These are phyloP conservation scores for Cephus pulcher DNA, from an alignment of 2,888 invertebrate genomes.

Conservation along the genomic window DNA sequence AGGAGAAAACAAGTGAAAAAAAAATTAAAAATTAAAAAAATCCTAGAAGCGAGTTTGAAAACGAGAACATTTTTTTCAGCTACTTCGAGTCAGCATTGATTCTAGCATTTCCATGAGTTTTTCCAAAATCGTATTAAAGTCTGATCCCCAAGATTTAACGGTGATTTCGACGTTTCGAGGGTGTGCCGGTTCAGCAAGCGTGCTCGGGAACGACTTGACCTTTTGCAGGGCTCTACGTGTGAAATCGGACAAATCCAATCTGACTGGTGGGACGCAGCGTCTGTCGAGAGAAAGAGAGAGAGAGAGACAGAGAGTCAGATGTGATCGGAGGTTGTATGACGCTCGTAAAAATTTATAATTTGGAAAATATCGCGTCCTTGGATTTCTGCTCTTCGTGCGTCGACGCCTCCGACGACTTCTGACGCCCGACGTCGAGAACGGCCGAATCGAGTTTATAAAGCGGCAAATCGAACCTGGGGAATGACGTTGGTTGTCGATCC, in stretches of 20 bases:
- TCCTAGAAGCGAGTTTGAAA: too few species aligned
- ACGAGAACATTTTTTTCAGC: too few species aligned
- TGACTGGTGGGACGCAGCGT: slow-evolving; percentile 42
- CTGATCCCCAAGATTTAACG: too few species aligned
- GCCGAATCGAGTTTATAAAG: slow-evolving; percentile 65
- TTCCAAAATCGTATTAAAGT: too few species aligned
- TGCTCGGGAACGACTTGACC: background rate
- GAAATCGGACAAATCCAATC: slow-evolving; percentile 63
- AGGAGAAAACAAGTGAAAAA: too few species aligned
- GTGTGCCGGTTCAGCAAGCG: slow-evolving; percentile 2
- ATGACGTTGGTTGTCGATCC: slow-evolving; percentile 20
- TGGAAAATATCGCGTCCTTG: slow-evolving; percentile 58
- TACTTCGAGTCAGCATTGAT: too few species aligned
- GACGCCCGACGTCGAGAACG: slow-evolving; percentile 8
- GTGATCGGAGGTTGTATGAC: slow-evolving; percentile 23
- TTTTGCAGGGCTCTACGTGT: slow-evolving; percentile 29
- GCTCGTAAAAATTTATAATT: slow-evolving; percentile 67
- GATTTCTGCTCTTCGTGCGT: slow-evolving; percentile 3
- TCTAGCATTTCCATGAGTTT: too few species aligned
- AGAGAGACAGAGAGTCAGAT: slow-evolving; percentile 15
- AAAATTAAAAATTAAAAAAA: too few species aligned
- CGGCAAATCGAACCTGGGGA: slow-evolving; percentile 63
- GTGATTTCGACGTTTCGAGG: background rate
- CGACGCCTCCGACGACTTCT: background rate
- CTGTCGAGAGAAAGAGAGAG: slow-evolving; percentile 28